These are phyloP conservation scores for Noturus placidus DNA, from an alignment of 2,113 vertebrate species.

Conservation along the genomic window DNA sequence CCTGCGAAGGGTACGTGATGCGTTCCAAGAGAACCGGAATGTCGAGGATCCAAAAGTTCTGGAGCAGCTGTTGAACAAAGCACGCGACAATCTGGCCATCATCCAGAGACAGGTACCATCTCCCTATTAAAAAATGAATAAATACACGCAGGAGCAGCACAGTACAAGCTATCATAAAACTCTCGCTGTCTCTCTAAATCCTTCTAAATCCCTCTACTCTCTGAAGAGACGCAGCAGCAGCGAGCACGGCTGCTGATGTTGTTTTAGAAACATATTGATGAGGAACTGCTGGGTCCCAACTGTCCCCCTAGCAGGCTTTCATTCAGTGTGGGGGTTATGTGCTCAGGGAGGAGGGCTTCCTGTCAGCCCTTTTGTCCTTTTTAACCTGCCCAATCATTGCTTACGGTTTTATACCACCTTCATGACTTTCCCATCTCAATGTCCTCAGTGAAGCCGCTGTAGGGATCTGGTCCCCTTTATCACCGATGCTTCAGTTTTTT, in stretches of 20 bases:
- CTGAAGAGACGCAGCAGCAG: constrained; percentile 21
- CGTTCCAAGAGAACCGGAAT: constrained; percentile 87
- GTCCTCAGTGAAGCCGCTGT: not conserved
- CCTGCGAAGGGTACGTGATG: constrained; percentile 86
- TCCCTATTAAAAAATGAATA: not conserved
- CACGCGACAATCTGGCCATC: constrained; percentile 76
- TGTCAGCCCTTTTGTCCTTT: constrained; percentile 21
- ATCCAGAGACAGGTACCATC: constrained; percentile 86
- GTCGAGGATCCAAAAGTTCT: constrained; percentile 77
- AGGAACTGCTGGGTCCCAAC: constrained; percentile 1
- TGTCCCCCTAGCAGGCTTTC: constrained; percentile 15
- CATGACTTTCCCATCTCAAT: not conserved
- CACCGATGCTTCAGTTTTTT: not conserved
- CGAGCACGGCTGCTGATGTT: not conserved
- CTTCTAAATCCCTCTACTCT: constrained; percentile 31
- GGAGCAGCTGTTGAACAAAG: constrained; percentile 78
- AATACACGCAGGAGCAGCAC: constrained; percentile 37
- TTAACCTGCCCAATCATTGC: not conserved
- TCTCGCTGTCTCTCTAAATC: not conserved
- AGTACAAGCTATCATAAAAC: not conserved
- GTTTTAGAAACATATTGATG: constrained; percentile 1
- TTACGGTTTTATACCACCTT: not conserved
- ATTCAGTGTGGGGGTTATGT: constrained; percentile 46
- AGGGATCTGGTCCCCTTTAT: not conserved
- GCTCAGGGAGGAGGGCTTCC: constrained; percentile 3